Evolutionary conservation across 2,888 invertebrate genomes (phyloP).

Genomic region (Tenthredo livida): DNA sequence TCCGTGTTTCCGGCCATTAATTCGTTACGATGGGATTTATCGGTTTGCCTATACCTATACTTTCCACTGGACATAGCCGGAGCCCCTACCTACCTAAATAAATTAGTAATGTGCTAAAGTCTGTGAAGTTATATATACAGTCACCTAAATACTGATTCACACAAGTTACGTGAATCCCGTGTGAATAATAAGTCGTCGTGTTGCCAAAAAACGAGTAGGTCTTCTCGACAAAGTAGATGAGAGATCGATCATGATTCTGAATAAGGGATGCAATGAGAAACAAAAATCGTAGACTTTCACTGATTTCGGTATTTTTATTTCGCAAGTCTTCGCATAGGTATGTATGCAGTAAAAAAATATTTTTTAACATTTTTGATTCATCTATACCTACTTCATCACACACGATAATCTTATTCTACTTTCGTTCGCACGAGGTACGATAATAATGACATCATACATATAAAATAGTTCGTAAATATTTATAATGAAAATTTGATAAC

Average conservation of each 20-base stretch:
- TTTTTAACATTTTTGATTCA: background rate
- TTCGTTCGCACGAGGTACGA: background rate
- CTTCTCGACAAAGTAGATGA: background rate
- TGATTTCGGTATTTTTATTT: background rate
- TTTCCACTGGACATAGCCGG: background rate
- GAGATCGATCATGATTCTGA: background rate
- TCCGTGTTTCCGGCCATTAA: slow-evolving; percentile 26
- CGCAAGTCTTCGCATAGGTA: too few species aligned
- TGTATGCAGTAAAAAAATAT: background rate
- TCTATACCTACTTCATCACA: background rate
- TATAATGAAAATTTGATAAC: background rate
- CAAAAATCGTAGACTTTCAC: background rate
- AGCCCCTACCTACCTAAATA: background rate
- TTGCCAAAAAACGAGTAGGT: background rate
- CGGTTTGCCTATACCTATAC: background rate
- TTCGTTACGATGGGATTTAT: slow-evolving; percentile 26
- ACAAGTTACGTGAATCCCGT: background rate
- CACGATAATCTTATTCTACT: background rate
- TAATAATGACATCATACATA: background rate
- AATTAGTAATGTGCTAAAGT: slow-evolving; percentile 29
- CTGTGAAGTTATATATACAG: background rate
- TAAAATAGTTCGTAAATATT: slow-evolving; percentile 7
- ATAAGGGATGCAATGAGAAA: background rate
- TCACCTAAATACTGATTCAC: background rate
- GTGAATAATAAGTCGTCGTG: background rate